Evolutionary conservation across 1,140 invertebrate species (phyloP).

Genomic region (Campoletis sonorensis): DNA sequence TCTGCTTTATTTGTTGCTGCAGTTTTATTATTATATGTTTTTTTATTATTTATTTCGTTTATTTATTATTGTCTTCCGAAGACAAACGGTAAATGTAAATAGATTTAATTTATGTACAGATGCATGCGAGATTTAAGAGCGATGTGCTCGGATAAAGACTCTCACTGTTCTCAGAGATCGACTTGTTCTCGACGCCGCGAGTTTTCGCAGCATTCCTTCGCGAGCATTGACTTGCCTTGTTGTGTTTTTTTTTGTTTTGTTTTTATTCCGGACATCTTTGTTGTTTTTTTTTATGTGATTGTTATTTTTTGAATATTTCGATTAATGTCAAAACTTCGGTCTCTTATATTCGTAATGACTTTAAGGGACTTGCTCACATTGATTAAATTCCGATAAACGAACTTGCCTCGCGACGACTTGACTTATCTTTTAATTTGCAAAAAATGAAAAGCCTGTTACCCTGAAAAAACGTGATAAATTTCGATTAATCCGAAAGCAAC

Average conservation of each 20-base stretch:
- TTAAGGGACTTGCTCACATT: too few relatives aligned
- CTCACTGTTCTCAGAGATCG: constrained; percentile 6
- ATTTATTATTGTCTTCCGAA: too few relatives aligned
- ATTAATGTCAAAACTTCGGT: too few relatives aligned
- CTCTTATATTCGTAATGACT: too few relatives aligned
- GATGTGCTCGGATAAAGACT: constrained; percentile 13
- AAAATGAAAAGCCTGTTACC: too few relatives aligned
- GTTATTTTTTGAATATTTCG: not conserved
- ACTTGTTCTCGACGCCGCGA: not conserved
- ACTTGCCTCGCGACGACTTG: too few relatives aligned
- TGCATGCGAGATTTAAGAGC: not conserved
- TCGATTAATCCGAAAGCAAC: too few relatives aligned
- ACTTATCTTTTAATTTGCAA: too few relatives aligned
- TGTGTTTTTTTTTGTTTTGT: not conserved
- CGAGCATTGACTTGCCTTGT: not conserved
- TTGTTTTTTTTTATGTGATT: not conserved
- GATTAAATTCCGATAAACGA: too few relatives aligned
- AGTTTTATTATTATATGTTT: not conserved
- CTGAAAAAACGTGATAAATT: too few relatives aligned
- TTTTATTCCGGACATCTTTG: too few relatives aligned
- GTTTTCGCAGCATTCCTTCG: constrained; percentile 1
- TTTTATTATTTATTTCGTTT: too few relatives aligned
- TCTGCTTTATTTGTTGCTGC: not conserved
- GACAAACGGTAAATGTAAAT: not conserved
- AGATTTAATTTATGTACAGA: not conserved